Evolutionary conservation across 2,797 vertebrate species (phyloP).

Genomic region (Pygocentrus nattereri): DNA sequence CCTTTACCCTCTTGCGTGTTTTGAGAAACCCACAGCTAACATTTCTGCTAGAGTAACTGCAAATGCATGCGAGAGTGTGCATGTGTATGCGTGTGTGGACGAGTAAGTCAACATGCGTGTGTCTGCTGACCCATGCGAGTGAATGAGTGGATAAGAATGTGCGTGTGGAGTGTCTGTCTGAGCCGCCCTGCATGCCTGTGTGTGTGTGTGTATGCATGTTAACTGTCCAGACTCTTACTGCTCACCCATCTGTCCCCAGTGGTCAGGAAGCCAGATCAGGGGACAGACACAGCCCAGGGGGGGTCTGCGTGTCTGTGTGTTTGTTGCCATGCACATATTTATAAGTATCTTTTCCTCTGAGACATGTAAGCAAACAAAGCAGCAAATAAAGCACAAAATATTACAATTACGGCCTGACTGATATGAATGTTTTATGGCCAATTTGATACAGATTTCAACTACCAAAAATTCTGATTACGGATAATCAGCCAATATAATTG

Average conservation of each 20-base stretch:
- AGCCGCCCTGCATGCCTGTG: background rate
- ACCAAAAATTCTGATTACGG: no score
- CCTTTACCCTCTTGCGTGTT: background rate
- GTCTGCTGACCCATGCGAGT: constrained; percentile 57
- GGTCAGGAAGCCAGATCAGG: constrained; percentile 75
- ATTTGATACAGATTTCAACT: no score
- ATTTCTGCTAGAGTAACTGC: background rate
- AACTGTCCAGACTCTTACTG: constrained; percentile 72
- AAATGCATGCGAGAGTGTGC: constrained; percentile 33
- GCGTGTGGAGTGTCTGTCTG: constrained; percentile 15
- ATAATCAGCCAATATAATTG: no score
- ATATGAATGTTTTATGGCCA: no score
- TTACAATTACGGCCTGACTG: background rate
- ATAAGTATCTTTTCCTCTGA: background rate
- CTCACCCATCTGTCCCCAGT: constrained; percentile 78
- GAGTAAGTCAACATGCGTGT: constrained; percentile 42
- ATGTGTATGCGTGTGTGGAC: constrained; percentile 50
- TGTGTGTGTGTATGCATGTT: constrained; percentile 60
- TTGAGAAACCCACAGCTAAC: background rate
- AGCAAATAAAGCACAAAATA: background rate
- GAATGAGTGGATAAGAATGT: constrained; percentile 45
- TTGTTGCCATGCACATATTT: background rate
- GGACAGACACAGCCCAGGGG: constrained; percentile 65
- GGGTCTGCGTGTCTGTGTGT: constrained; percentile 20
- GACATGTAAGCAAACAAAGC: background rate